Conservation (phyloP, 2,888 invertebrate species). For the Drosophila austrosaltans region DNA sequence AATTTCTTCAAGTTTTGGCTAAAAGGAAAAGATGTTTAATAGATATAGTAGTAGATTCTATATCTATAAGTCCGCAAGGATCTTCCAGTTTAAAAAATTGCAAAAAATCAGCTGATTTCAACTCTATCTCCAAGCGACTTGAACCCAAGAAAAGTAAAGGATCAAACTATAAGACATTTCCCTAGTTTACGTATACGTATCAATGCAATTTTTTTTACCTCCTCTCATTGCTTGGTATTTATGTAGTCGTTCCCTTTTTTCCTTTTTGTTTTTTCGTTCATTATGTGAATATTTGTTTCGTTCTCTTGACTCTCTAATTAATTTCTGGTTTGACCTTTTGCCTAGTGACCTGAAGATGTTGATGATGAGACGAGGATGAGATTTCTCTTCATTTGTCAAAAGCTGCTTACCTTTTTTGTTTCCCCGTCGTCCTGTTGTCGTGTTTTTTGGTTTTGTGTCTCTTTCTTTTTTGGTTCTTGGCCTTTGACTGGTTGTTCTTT, state of each 20-base stretch:
- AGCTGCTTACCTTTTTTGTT: conserved; percentile 59
- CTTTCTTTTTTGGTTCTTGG: conserved; percentile 24
- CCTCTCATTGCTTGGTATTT: not conserved
- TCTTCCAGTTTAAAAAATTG: too few relatives aligned
- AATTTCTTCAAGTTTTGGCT: too few relatives aligned
- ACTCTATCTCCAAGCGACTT: too few relatives aligned
- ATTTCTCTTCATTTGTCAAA: conserved; percentile 48
- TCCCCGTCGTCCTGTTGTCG: conserved; percentile 1
- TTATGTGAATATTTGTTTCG: not conserved
- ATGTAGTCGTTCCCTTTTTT: not conserved
- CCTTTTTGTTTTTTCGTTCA: too few relatives aligned
- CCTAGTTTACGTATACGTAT: too few relatives aligned
- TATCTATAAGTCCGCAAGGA: too few relatives aligned
- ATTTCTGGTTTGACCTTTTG: conserved; percentile 18
- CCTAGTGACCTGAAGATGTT: conserved; percentile 13
- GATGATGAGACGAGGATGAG: conserved; percentile 7
- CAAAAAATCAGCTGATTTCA: too few relatives aligned
- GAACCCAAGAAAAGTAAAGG: too few relatives aligned
- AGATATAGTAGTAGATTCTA: too few relatives aligned
- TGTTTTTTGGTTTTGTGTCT: conserved; percentile 2
- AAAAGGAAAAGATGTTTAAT: too few relatives aligned
- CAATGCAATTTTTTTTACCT: too few relatives aligned
- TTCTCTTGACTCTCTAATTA: conserved; percentile 13
- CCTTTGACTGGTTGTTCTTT: not conserved
- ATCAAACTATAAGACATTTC: too few relatives aligned